phyloP scores from a whole-genome alignment of 1,140 invertebrate species.

The Rhopalosiphum padi region DNA sequence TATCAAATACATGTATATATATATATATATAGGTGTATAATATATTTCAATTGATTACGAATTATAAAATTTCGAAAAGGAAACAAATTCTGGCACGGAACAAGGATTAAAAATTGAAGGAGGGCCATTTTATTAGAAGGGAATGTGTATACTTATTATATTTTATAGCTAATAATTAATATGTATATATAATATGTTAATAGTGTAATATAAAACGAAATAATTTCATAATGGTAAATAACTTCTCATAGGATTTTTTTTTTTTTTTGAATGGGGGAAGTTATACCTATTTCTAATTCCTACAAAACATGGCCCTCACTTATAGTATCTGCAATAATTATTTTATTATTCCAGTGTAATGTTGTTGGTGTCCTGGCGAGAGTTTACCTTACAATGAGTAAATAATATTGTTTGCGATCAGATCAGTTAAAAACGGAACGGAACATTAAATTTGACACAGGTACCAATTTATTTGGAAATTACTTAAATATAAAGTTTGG shows the following conservation, averaged over 20 bases:
- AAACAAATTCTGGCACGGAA: neutral
- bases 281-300: neutral
- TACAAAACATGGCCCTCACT: neutral
- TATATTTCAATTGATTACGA: neutral
- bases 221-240: neutral
- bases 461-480: neutral
- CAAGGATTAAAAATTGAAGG: neutral
- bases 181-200: neutral
- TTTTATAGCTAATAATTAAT: neutral
- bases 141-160: neutral
- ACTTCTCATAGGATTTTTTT: neutral
- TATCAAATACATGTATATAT: neutral
- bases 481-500: neutral
- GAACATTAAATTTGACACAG: neutral
- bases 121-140: neutral
- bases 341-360: neutral
- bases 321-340: neutral
- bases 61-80: neutral
- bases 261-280: neutral
- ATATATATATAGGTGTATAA: neutral
- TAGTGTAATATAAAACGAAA: neutral
- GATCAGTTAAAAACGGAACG: neutral
- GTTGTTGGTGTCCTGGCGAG: neutral
- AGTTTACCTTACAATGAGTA: constrained; percentile 5
- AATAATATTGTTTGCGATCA: neutral